A percentile compares a stretch with the other conserved stretches of the same genome.
Evolutionary conservation across 2,888 invertebrate species (phyloP).

Genomic region (Dolichopus griseipennis): DNA sequence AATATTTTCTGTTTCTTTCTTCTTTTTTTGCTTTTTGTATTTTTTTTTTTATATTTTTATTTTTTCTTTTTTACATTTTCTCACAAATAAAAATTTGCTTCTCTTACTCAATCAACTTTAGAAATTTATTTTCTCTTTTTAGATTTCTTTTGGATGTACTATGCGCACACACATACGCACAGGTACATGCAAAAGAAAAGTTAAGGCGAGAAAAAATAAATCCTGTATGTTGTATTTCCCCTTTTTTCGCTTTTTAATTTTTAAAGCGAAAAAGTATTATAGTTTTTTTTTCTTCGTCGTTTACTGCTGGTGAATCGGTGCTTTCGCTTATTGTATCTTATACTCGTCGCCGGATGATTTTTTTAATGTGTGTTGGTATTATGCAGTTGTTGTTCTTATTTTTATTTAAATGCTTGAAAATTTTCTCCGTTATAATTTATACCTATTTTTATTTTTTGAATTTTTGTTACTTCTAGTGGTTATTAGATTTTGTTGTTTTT

Average conservation of each 20-base stretch:
- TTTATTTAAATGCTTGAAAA: neutral
- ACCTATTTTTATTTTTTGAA: neutral
- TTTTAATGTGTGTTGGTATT: neutral
- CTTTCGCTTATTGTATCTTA: neutral
- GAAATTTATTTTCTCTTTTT: conserved; percentile 5
- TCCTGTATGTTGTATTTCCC: neutral
- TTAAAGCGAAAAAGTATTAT: neutral
- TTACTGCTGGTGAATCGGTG: neutral
- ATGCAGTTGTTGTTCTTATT: neutral
- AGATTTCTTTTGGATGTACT: conserved; percentile 8
- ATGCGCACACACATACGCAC: conserved; percentile 12
- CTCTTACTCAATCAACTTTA: neutral
- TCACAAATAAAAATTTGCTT: neutral
- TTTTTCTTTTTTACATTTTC: neutral
- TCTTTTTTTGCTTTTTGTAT: neutral
- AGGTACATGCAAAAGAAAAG: neutral
- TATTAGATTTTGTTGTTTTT: neutral
- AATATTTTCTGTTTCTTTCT: no score
- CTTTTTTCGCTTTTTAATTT: conserved; percentile 1
- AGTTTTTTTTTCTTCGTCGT: neutral
- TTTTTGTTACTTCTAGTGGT: neutral
- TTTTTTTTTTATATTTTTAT: neutral
- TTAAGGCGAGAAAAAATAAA: conserved; percentile 1
- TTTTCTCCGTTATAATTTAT: neutral
- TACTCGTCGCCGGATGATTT: neutral